Evolutionary conservation across 2,888 invertebrate species (phyloP).

Genomic region (Ormyrus nitidulus): DNA sequence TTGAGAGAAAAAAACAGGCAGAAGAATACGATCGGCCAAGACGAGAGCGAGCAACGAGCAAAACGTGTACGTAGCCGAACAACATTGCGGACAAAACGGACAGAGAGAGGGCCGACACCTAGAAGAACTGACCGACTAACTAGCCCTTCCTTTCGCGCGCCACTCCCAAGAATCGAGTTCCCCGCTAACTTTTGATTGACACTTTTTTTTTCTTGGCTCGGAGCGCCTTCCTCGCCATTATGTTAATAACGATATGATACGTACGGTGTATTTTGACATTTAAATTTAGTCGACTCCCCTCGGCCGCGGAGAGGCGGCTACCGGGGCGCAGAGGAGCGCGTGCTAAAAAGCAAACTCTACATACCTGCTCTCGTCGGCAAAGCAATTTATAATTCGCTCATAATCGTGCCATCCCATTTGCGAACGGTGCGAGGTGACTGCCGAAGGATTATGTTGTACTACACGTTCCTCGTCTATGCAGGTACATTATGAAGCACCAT

Average conservation of each 20-base stretch:
- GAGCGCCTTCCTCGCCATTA: slow-evolving; percentile 67
- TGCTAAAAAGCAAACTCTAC: background rate
- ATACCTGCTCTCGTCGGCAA: slow-evolving; percentile 35
- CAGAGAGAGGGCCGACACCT: background rate
- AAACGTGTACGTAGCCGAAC: slow-evolving; percentile 43
- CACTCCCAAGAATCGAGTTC: slow-evolving; percentile 63
- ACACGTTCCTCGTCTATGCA: background rate
- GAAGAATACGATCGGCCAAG: slow-evolving; percentile 5
- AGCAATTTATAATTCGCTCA: slow-evolving; percentile 48
- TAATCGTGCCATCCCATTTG: slow-evolving; percentile 48
- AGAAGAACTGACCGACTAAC: slow-evolving; percentile 61
- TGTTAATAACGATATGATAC: slow-evolving; percentile 74
- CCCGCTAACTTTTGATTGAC: slow-evolving; percentile 69
- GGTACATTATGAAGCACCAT: no score
- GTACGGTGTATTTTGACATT: slow-evolving; percentile 73
- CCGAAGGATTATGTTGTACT: background rate
- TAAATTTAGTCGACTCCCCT: slow-evolving; percentile 52
- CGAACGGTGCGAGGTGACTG: background rate
- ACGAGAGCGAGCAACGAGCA: background rate
- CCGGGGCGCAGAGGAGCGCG: slow-evolving; percentile 3
- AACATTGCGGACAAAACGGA: slow-evolving; percentile 61
- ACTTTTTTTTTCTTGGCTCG: slow-evolving; percentile 61
- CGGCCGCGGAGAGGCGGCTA: background rate
- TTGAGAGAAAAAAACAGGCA: background rate
- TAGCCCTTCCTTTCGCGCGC: slow-evolving; percentile 65